phyloP scores from a whole-genome alignment of 2,113 vertebrate genomes.

The Colaptes auratus region DNA sequence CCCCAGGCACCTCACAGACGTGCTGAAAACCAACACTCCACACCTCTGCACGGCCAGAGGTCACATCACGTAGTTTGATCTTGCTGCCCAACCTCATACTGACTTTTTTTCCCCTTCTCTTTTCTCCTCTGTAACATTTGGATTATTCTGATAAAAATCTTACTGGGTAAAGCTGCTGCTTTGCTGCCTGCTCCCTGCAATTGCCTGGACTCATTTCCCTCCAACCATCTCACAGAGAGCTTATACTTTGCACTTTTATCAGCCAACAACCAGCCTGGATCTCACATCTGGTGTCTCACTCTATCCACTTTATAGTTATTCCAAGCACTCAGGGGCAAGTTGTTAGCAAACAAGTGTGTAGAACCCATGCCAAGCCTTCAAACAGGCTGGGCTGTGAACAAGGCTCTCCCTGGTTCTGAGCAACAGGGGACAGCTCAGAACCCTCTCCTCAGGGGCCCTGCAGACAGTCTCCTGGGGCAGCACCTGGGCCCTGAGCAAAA shows the following conservation, averaged over 20 bases:
- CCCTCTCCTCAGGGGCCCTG: background rate
- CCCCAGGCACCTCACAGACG: background rate
- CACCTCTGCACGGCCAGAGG: background rate
- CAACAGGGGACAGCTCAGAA: background rate
- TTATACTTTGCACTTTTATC: constrained; percentile 53
- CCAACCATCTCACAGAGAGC: constrained; percentile 13
- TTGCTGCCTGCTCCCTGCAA: background rate
- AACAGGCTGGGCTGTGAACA: background rate
- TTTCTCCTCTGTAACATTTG: background rate
- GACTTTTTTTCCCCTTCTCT: background rate
- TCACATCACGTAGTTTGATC: background rate
- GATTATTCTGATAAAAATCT: constrained; percentile 35
- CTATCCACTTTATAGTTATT: constrained; percentile 17
- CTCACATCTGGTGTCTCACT: constrained; percentile 34
- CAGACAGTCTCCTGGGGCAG: background rate
- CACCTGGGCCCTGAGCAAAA: background rate
- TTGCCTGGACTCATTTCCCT: background rate
- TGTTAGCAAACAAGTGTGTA: background rate
- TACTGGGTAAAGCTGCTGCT: background rate
- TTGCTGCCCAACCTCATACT: background rate
- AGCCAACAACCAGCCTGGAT: constrained; percentile 6
- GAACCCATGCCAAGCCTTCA: background rate
- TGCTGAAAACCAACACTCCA: background rate
- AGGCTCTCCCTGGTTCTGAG: background rate
- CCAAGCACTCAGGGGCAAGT: constrained; percentile 19